These are phyloP conservation scores for Hydrocynus forskahlii DNA, from an alignment of 2,797 vertebrate species.

Conservation along the genomic window DNA sequence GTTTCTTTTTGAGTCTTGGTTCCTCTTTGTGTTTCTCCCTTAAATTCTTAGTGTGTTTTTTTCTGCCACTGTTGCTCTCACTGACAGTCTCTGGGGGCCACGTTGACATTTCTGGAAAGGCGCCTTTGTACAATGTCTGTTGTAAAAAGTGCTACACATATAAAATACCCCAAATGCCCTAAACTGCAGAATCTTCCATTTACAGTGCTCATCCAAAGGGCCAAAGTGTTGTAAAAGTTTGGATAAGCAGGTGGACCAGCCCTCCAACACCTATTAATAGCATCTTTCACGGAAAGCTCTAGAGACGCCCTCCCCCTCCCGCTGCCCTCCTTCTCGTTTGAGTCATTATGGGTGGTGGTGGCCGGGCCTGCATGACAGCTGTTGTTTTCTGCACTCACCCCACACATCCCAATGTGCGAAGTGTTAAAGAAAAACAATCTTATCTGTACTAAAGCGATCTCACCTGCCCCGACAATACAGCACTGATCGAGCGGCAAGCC, in stretches of 20 bases:
- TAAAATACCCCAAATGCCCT: neutral
- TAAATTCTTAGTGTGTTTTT: neutral
- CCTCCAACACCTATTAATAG: slow-evolving; percentile 44
- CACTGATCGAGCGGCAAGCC: slow-evolving; percentile 5
- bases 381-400: slow-evolving; percentile 64
- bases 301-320: slow-evolving; percentile 24
- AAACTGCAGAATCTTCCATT: neutral
- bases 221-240: slow-evolving; percentile 14
- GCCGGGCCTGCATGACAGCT: slow-evolving; percentile 80
- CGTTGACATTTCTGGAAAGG: neutral
- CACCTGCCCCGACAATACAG: slow-evolving; percentile 13
- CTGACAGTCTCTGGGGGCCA: neutral
- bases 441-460: slow-evolving; percentile 14
- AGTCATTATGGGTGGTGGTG: slow-evolving; percentile 84
- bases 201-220: neutral
- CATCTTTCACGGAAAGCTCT: slow-evolving; percentile 31
- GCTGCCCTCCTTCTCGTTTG: slow-evolving; percentile 73
- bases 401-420: slow-evolving; percentile 63
- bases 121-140: neutral
- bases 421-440: slow-evolving; percentile 62
- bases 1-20: neutral
- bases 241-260: slow-evolving; percentile 35
- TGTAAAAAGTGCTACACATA: neutral
- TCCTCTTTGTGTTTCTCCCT: neutral
- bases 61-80: neutral